These are phyloP conservation scores for Heliothis subflexa DNA, from an alignment of 1,140 invertebrate genomes.

Conservation along the genomic window DNA sequence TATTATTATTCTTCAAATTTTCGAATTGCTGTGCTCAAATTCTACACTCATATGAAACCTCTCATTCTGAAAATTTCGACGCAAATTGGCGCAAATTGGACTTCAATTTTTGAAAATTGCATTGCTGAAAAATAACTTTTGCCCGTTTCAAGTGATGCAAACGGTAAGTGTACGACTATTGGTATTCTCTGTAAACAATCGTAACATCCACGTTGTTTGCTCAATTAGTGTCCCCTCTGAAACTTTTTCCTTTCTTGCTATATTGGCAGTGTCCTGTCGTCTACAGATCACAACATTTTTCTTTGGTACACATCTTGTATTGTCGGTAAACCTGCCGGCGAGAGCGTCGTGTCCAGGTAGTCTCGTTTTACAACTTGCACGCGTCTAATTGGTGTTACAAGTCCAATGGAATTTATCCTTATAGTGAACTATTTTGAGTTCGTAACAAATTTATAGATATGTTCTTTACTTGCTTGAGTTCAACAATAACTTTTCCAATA, in stretches of 20 bases:
- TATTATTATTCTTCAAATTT: neutral
- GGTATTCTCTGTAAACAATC: slow-evolving; percentile 16
- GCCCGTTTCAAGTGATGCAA: neutral
- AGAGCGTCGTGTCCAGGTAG: slow-evolving; percentile 17
- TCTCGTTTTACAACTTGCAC: neutral
- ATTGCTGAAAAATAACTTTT: neutral
- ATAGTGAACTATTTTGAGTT: neutral
- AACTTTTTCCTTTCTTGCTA: slow-evolving; percentile 23
- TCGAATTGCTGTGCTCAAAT: slow-evolving; percentile 9
- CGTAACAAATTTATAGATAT: neutral
- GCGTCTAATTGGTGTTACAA: slow-evolving; percentile 27
- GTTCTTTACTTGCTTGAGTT: neutral
- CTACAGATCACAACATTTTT: slow-evolving; percentile 39
- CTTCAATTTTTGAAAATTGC: neutral
- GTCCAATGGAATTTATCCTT: neutral
- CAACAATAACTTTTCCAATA: neutral
- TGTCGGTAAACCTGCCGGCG: neutral
- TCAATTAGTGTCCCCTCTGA: slow-evolving; percentile 50
- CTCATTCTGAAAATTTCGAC: neutral
- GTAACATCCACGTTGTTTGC: slow-evolving; percentile 51
- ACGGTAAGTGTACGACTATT: slow-evolving; percentile 7
- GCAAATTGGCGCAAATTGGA: neutral
- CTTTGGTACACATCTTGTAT: slow-evolving; percentile 30
- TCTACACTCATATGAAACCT: neutral
- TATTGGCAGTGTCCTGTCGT: slow-evolving; percentile 43